Base-by-base conservation (phyloP, 2,888 invertebrate genomes). In the Brachynemurus nebulosus region DNA sequence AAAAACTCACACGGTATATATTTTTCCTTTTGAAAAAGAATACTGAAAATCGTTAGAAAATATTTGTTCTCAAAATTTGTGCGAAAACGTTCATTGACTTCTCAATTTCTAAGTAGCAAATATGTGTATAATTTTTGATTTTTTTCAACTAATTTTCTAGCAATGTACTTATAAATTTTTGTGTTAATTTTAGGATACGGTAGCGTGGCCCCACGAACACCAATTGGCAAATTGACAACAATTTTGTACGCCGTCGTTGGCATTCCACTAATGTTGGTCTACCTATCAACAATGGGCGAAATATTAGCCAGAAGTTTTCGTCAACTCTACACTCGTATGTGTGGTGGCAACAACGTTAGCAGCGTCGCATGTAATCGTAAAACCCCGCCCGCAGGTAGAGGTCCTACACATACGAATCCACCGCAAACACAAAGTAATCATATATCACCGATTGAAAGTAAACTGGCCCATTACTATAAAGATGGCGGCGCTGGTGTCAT, bases 261-360 rank as follows among this genome's bases (percentile, higher is more conserved):
- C 42, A 90, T 91, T 54, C 91, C 91, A 17, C 71, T 91, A 56
- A 84, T 91, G 68, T 72, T 91, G 62, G 74, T 91, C 42, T 91
- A 91, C 64, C 71, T 91, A 44, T 86, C 89, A 43, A 86, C 88
- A 40, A 80, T 89, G 51, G 91, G 90, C 35, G 86, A 86, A 59
- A 79, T 84, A 14, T 68, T 90, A 37, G 86, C 89, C n/a, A 71
- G 82, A 40, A 78, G 75, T 55, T 80, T 88, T 67, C 76, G 86
- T 36, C 72, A 74, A 50, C 64, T 82, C 36, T 82, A 84, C 64
- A 74, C 78, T 8, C 71, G 70, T 49, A 52, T 75, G 34, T 72
- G 71, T 53, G 55, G 61, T 44, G 55, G 58, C 6, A 57, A 56
- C 45, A 63, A 62, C 25, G 52, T 56, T 18, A 51, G 57, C 20